A percentile compares a stretch with the other conserved stretches of the same genome.
phyloP scores from a whole-genome alignment of 2,888 invertebrate genomes.

The Caenorhabditis sinica region DNA sequence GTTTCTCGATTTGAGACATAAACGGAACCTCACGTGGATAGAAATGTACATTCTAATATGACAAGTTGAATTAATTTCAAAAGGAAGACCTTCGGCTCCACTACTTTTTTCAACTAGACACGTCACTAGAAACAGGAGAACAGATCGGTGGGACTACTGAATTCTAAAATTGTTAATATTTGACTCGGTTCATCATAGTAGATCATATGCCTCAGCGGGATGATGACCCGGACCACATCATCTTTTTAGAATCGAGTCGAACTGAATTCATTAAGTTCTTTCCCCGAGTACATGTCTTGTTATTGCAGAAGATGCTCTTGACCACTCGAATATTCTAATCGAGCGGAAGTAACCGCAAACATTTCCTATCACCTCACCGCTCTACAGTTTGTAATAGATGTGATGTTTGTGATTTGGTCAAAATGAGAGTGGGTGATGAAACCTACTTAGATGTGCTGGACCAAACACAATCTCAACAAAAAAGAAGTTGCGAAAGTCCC shows the following conservation, averaged over 20 bases:
- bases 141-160: conserved; percentile 37
- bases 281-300: conserved; percentile 7
- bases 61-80: neutral
- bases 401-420: neutral
- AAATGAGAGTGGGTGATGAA: neutral
- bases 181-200: conserved; percentile 22
- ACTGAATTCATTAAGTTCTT: conserved; percentile 14
- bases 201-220: conserved; percentile 8
- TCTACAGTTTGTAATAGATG: neutral
- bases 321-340: neutral
- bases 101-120: neutral
- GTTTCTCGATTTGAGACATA: neutral
- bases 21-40: neutral
- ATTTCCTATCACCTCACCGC: conserved; percentile 6
- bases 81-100: neutral
- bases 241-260: neutral
- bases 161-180: no score
- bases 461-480: neutral
- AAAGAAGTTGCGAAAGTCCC: no score
- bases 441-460: neutral
- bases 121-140: neutral
- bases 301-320: neutral
- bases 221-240: conserved; percentile 4
- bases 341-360: conserved; percentile 27
- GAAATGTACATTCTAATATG: neutral